Base-by-base conservation (phyloP, 2,113 vertebrate species). In the Halcyon senegalensis region DNA sequence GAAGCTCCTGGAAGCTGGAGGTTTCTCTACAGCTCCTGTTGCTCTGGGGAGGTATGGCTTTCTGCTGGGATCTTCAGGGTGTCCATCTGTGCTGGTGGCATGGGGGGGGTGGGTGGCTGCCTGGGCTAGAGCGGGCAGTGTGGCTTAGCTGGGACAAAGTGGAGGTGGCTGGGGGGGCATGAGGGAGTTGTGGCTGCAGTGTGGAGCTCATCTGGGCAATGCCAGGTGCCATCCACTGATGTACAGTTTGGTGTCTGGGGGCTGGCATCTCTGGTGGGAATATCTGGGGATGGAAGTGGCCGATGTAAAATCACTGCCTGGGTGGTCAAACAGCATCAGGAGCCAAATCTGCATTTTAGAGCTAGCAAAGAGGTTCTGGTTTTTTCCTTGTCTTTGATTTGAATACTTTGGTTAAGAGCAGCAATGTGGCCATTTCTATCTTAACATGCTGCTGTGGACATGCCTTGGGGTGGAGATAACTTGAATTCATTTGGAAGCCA, bases 181-280 rank as follows among this genome's bases (percentile, higher is more conserved):
- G 4, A 11, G n/a, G 37, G 8, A 48, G 62, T 44, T 25, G 50
- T 1, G 2, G 50, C 27, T 25, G 30, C 37, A 14, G 58, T 24
- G 28, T 9, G 63, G 41, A 63, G 20, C 44, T 69, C 1, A 0
- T 50, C 44, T 56, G 74, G 19, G 74, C 10, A 8, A 3, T 3
- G 1, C 13, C 31, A 6, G 44, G 33, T 6, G 20, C 14, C 10
- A 1, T 1, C 46, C 3, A 0, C 31, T 0, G 1, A 5, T 12
- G 37, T 4, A 1, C 0, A 2, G 21, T 0, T 56, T 16, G 48
- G 31, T 14, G 44, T 13, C 41, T 5, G 5, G 37, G 48, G 23
- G 11, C 17, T 28, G n/a, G 30, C 3, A 5, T 19, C 10, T 27
- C 44, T 27, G 37, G 5, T 33, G 37, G 55, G 10, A 59, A n/a